These are phyloP conservation scores for Holacanthella duospinosa DNA, from an alignment of 2,888 invertebrate species.

Conservation along the genomic window DNA sequence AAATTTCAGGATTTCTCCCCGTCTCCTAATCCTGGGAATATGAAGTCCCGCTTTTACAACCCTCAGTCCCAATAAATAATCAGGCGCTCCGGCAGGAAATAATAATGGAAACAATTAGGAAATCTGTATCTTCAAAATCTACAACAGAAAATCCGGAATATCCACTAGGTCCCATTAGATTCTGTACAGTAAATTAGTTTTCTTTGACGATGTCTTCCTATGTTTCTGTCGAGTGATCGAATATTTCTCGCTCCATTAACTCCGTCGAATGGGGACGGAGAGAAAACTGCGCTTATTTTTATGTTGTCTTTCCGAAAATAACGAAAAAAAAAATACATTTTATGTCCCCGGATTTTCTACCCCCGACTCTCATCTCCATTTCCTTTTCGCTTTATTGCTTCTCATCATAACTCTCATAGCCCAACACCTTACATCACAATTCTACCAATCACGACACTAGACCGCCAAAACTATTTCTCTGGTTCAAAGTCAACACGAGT, in stretches of 20 bases:
- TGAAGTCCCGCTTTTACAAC: background rate
- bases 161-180: background rate
- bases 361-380: background rate
- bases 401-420: background rate
- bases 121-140: background rate
- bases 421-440: background rate
- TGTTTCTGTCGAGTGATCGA: background rate
- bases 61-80: background rate
- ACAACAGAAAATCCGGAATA: background rate
- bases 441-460: background rate
- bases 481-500: no score
- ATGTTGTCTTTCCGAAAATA: background rate
- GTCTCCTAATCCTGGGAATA: background rate
- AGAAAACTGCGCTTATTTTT: background rate
- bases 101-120: background rate
- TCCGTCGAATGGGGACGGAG: background rate
- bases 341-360: background rate
- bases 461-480: no score
- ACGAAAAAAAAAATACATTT: no score
- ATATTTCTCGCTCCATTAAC: background rate
- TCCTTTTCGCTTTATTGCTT: background rate
- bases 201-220: background rate
- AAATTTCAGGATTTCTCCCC: no score
- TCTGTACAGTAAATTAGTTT: background rate
- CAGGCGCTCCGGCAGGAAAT: background rate